phyloP scores from a whole-genome alignment of 2,888 invertebrate species.

The Eucriotettix oculatus region DNA sequence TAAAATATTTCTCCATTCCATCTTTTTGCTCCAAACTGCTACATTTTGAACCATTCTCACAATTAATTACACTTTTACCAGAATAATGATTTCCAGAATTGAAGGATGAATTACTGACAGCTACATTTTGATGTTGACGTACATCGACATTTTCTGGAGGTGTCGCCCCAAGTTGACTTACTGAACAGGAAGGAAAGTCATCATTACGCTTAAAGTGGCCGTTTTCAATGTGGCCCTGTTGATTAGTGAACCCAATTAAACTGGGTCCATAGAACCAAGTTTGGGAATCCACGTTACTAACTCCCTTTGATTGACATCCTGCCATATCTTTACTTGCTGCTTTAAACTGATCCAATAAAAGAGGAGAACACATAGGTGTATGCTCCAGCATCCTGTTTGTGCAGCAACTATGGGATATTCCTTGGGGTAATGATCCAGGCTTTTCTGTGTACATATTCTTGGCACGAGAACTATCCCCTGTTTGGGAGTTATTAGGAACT shows the following conservation, averaged over 20 bases:
- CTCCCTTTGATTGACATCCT: slow-evolving; percentile 3
- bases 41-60: slow-evolving; percentile 1
- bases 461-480: neutral
- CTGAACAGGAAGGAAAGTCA: slow-evolving; percentile 10
- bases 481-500: neutral
- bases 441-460: slow-evolving; percentile 5
- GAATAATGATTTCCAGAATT: neutral
- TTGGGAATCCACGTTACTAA: slow-evolving; percentile 6
- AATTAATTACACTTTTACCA: neutral
- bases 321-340: slow-evolving; percentile 7
- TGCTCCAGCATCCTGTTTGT: slow-evolving; percentile 6
- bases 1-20: slow-evolving; percentile 4
- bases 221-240: slow-evolving; percentile 5
- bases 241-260: slow-evolving; percentile 4
- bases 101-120: neutral
- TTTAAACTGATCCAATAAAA: slow-evolving; percentile 6
- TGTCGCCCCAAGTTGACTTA: neutral
- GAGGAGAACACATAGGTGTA: slow-evolving; percentile 7
- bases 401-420: slow-evolving; percentile 5
- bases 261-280: slow-evolving; percentile 11
- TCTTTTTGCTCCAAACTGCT: slow-evolving; percentile 4
- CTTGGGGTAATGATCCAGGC: slow-evolving; percentile 1
- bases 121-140: slow-evolving; percentile 5
- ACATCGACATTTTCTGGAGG: slow-evolving; percentile 4
- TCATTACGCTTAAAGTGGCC: slow-evolving; percentile 11